Evolutionary conservation across 2,113 vertebrate genomes (phyloP), one percentile per base, ranked within the genome.

Genomic region (Rallus limicola): DNA sequence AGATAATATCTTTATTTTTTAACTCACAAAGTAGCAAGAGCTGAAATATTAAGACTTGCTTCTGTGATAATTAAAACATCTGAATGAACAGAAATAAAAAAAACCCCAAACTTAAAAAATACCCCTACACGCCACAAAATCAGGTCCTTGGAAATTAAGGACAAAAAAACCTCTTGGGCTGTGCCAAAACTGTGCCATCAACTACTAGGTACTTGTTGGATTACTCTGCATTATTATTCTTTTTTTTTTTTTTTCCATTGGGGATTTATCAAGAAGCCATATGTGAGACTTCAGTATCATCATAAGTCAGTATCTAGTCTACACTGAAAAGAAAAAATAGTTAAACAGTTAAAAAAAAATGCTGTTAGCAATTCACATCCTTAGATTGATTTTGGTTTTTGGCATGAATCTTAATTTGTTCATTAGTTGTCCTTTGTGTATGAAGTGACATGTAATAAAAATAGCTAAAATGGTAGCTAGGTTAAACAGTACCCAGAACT

Each of bases 51-150:
- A 44, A 44, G 23, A 71, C 17, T 70, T 95, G 29, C 26, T 95
- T 91, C 68, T 86, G 38, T 88, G 64, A 62, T 94, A 91, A 97
- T 94, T 93, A 87, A 96, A 93, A 77, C 69, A 76, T 88, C 48
- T 59, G 74, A 95, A 83, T 78, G 33, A 72, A 80, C 28, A 55
- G 50, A 88, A 85, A 58, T 5, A 4, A 15, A 26, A 28, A 23
- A 50, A 87, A 78, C 16, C 44, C 42, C 36, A 36, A 40, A 40
- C 10, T 10, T 13, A 55, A 70, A 72, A 55, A 13, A 4, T 60
- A 23, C 40, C 31, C 9, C 8, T 29, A 2, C 82, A 81, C 7
- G 60, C 11, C 15, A 60, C n/a, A 69, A 79, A 79, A 70, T 16
- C 10, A 70, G 13, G 12, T 82, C 19, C 4, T 56, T 87, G n/a